Evolutionary conservation across 2,797 vertebrate species (phyloP).

Genomic region (Anolis apletophallus): DNA sequence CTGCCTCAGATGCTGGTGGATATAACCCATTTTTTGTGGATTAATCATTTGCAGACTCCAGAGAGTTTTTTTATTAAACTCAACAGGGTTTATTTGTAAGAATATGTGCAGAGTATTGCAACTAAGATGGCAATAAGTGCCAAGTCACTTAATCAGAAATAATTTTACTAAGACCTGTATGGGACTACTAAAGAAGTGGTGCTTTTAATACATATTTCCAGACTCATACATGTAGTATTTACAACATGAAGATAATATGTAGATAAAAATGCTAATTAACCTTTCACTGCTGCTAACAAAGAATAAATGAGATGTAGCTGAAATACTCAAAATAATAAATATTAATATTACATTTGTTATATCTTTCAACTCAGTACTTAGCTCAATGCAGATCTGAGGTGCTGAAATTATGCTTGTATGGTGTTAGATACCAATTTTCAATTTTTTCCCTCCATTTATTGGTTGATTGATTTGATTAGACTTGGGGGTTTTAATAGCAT

Average conservation of each 20-base stretch:
- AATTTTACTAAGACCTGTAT: neutral
- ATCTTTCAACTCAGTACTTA: conserved; percentile 14
- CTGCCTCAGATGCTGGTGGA: too few relatives aligned
- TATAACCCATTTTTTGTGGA: too few relatives aligned
- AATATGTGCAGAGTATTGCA: neutral
- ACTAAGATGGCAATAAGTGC: neutral
- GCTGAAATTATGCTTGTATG: neutral
- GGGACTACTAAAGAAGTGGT: neutral
- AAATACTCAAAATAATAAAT: neutral
- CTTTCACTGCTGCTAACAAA: neutral
- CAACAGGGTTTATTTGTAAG: neutral
- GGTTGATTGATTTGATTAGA: neutral
- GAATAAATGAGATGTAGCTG: neutral
- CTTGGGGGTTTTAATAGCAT: neutral
- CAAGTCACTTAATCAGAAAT: neutral
- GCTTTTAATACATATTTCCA: too few relatives aligned
- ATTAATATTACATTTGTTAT: neutral
- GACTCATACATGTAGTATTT: too few relatives aligned
- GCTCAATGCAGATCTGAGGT: conserved; percentile 6
- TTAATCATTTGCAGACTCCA: too few relatives aligned
- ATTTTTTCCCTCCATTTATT: conserved; percentile 3
- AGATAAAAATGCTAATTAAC: conserved; percentile 6
- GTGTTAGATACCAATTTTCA: neutral
- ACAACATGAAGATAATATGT: neutral
- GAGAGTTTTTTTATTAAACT: neutral